Evolutionary conservation across 2,888 invertebrate species (phyloP), one percentile per base, ranked within the genome.

Genomic region (Eupithecia subfuscata): DNA sequence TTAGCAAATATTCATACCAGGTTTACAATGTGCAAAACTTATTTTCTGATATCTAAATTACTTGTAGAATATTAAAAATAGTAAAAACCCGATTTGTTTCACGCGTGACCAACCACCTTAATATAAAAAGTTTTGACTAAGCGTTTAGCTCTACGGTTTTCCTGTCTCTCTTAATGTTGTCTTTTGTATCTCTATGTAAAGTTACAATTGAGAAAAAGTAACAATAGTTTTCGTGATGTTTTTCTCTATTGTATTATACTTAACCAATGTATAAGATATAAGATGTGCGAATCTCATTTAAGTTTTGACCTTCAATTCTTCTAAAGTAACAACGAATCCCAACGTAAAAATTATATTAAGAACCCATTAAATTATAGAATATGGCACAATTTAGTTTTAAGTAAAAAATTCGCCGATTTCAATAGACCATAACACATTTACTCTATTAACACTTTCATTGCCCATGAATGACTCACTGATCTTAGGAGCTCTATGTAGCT

Each of bases 271-370:
- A 74, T 75, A 48, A 71, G 71, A 74, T 71, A 25, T 74, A 71
- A 73, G 60, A 56, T 71, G 71, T 60, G 67, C 72, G 80, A 82
- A 82, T 82, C 80, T 82, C 80, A 75, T 78, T 48, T 75, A 75
- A 71, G 78, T 74, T n/a, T 68, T n/a, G n/a, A 45, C 68, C 74
- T 77, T 67, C 45, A 73, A 71, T 52, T 78, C 69, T 76, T 77
- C 73, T 82, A 76, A 79, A 82, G 76, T 82, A 82, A 83, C 85
- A 85, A 86, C 84, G 83, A 86, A 85, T 82, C 84, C 84, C 85
- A 84, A 82, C 82, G 82, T 75, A 52, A 79, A 74, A 75, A 72
- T 69, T 76, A 74, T 75, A 68, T 71, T 79, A 81, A 77, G 75
- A 75, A 48, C 56, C 72, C 71, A 75, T 22, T 63, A 14, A 25